Percentiles rank a stretch among this genome's conserved stretches.
phyloP scores from a whole-genome alignment of 2,113 vertebrate genomes.

The Notarius quadriscutis region DNA sequence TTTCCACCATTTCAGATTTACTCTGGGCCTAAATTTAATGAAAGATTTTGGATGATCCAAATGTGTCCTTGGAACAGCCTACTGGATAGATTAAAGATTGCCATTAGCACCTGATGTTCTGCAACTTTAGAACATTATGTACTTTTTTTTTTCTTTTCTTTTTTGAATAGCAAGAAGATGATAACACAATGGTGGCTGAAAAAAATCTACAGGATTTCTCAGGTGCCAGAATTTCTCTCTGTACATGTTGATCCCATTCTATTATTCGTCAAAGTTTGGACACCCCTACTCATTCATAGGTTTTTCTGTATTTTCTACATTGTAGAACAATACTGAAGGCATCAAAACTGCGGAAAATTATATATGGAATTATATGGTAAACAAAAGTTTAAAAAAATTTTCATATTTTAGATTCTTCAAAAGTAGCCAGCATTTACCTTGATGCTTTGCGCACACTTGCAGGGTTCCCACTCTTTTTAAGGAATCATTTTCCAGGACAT shows the following conservation, averaged over 20 bases:
- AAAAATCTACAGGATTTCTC: background rate
- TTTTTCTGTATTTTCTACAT: no score
- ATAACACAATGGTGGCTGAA: background rate
- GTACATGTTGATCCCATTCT: background rate
- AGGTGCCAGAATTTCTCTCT: background rate
- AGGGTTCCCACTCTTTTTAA: no score
- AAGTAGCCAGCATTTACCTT: no score
- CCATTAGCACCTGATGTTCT: background rate
- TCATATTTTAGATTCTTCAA: no score
- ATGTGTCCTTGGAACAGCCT: background rate
- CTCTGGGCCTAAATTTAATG: background rate
- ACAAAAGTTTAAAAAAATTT: no score
- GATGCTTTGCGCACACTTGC: no score
- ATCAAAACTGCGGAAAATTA: no score
- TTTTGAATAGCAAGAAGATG: background rate
- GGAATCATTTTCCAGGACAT: no score
- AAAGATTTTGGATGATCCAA: background rate
- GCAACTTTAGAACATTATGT: background rate
- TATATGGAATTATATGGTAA: no score
- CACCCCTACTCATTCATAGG: no score
- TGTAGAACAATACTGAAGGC: no score
- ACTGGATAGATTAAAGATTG: background rate
- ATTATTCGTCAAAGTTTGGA: background rate
- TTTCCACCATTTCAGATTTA: background rate
- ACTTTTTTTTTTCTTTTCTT: background rate